phyloP scores from a whole-genome alignment of 2,888 invertebrate genomes.

The Vesta saturnalis region DNA sequence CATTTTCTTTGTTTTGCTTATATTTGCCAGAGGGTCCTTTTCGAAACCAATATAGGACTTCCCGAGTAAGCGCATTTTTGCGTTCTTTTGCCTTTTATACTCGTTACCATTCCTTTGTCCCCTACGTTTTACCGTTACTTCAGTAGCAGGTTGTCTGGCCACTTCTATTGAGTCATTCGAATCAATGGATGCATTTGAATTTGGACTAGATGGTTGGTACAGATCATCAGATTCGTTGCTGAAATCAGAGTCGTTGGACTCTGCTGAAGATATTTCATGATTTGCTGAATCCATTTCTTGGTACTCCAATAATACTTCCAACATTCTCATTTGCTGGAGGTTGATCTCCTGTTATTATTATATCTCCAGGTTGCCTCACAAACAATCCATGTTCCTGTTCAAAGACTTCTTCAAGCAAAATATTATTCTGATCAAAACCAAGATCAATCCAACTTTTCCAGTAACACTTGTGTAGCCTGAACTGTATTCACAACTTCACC shows the following conservation, averaged over 20 bases:
- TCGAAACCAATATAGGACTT: conserved; percentile 11
- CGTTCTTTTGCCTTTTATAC: conserved; percentile 9
- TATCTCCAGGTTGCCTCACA: too few relatives aligned
- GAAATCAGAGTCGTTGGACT: conserved; percentile 3
- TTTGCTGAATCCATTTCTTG: too few relatives aligned
- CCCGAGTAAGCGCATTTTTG: not conserved
- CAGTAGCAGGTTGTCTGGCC: conserved; percentile 4
- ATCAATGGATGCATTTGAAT: conserved; percentile 1
- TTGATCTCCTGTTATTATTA: too few relatives aligned
- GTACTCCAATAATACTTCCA: too few relatives aligned
- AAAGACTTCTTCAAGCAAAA: too few relatives aligned
- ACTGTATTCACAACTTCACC: too few relatives aligned
- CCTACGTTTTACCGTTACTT: conserved; percentile 1
- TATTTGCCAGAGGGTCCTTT: conserved; percentile 16
- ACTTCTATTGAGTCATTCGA: conserved; percentile 8
- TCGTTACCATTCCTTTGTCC: not conserved
- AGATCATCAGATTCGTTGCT: conserved; percentile 7
- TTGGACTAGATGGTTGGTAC: conserved; percentile 7
- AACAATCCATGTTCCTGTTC: too few relatives aligned
- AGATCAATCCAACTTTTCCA: conserved; percentile 5
- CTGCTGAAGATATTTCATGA: too few relatives aligned
- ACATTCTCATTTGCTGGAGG: too few relatives aligned
- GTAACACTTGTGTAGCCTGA: too few relatives aligned
- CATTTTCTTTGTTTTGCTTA: conserved; percentile 7
- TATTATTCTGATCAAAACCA: too few relatives aligned